These are phyloP conservation scores for Nomada fucata DNA, from an alignment of 2,888 invertebrate genomes.

Conservation along the genomic window DNA sequence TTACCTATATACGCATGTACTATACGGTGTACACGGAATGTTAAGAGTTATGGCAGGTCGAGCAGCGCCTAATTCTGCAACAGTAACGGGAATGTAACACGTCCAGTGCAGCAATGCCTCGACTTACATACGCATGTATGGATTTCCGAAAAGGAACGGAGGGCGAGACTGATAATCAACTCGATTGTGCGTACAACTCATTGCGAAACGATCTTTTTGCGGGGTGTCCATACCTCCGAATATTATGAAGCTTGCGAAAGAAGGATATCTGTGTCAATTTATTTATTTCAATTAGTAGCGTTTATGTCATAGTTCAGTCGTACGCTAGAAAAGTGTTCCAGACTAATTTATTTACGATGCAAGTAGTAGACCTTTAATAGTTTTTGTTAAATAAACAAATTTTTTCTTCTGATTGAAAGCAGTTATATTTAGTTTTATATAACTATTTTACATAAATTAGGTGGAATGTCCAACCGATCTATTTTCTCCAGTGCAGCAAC, in stretches of 20 bases:
- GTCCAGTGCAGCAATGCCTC: constrained; percentile 14
- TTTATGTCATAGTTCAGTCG: no score
- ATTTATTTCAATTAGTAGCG: neutral
- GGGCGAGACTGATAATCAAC: neutral
- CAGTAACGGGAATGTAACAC: constrained; percentile 29
- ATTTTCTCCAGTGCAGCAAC: no score
- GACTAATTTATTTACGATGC: no score
- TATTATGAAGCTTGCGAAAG: neutral
- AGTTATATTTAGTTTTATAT: no score
- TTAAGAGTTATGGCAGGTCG: constrained; percentile 30
- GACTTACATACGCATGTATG: neutral
- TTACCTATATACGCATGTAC: constrained; percentile 14
- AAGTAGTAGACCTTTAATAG: no score
- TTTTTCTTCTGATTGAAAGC: no score
- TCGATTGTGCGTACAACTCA: neutral
- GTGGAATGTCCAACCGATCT: no score
- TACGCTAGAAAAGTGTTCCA: no score
- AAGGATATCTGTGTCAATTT: neutral
- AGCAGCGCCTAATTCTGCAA: constrained; percentile 17
- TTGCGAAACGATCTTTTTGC: constrained; percentile 3
- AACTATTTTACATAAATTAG: no score
- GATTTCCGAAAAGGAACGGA: neutral
- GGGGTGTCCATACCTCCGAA: neutral
- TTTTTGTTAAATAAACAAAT: no score
- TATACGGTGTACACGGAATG: neutral